phyloP scores from a whole-genome alignment of 2,797 vertebrate genomes.

The Etheostoma perlongum region DNA sequence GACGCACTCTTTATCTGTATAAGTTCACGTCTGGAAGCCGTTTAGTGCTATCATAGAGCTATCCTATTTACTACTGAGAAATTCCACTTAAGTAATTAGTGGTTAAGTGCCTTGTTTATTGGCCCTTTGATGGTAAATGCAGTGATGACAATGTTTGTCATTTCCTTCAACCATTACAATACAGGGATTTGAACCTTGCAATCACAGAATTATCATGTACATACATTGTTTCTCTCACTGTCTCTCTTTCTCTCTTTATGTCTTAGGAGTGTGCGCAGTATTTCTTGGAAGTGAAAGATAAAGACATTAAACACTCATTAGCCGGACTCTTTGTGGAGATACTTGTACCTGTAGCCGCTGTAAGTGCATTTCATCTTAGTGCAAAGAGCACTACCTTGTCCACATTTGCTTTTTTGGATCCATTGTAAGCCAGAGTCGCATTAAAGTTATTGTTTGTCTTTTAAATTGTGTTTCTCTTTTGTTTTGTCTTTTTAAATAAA shows the following conservation, averaged over 20 bases:
- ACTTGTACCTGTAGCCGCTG: conserved; percentile 97
- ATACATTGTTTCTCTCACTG: conserved; percentile 16
- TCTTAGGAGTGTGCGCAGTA: conserved; percentile 98
- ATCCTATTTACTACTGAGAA: conserved; percentile 13
- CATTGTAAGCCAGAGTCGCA: background rate
- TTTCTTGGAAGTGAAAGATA: conserved; percentile 99
- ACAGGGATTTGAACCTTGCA: conserved; percentile 9
- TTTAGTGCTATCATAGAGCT: conserved; percentile 17
- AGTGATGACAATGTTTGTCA: conserved; percentile 29
- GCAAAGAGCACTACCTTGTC: background rate
- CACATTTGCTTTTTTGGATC: background rate
- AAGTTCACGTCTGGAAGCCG: conserved; percentile 35
- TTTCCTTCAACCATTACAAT: conserved; percentile 30
- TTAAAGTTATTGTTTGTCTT: conserved; percentile 2
- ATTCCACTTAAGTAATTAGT: conserved; percentile 34
- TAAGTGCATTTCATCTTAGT: conserved; percentile 84
- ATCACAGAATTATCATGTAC: conserved; percentile 1
- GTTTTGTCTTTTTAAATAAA: conserved; percentile 9
- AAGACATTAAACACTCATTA: conserved; percentile 98
- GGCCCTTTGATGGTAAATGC: conserved; percentile 30
- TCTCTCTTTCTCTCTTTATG: conserved; percentile 31
- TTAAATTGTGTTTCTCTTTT: conserved; percentile 4
- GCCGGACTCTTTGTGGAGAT: conserved; percentile 99
- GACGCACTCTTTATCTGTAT: background rate
- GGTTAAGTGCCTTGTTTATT: conserved; percentile 41